Conservation (phyloP, 2,888 invertebrate genomes). For the Criorhina ranunculi region DNA sequence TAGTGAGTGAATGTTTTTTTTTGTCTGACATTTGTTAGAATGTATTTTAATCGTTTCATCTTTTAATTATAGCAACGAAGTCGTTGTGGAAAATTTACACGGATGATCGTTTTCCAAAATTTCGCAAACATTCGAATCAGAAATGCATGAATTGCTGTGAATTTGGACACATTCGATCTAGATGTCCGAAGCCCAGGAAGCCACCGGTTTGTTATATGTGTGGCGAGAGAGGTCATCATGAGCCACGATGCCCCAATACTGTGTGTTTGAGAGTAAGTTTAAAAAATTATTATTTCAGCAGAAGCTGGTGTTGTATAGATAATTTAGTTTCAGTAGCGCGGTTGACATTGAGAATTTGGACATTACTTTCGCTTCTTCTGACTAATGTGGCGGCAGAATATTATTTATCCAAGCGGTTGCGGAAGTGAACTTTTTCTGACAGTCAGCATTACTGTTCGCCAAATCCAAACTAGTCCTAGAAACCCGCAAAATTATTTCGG, state of each 20-base stretch:
- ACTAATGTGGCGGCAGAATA: too few species aligned
- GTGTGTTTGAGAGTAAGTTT: conserved; percentile 89
- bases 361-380: too few species aligned
- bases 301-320: too few species aligned
- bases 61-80: conserved; percentile 75
- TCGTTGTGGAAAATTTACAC: conserved; percentile 81
- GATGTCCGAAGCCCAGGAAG: conserved; percentile 86
- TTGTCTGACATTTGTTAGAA: neutral
- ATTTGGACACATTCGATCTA: conserved; percentile 87
- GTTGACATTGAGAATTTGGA: too few species aligned
- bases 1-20: conserved; percentile 85
- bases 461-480: too few species aligned
- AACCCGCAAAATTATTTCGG: too few species aligned
- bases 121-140: conserved; percentile 78
- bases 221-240: conserved; percentile 88
- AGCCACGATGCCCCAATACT: conserved; percentile 88
- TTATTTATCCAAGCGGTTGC: too few species aligned
- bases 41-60: neutral
- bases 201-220: conserved; percentile 88
- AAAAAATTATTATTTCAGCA: neutral
- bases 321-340: too few species aligned
- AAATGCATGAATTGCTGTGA: conserved; percentile 89
- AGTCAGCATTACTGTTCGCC: too few species aligned
- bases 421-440: too few species aligned
- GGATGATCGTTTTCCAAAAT: conserved; percentile 81